Conservation (phyloP, 2,113 vertebrate genomes). For the Pycnonotus jocosus region DNA sequence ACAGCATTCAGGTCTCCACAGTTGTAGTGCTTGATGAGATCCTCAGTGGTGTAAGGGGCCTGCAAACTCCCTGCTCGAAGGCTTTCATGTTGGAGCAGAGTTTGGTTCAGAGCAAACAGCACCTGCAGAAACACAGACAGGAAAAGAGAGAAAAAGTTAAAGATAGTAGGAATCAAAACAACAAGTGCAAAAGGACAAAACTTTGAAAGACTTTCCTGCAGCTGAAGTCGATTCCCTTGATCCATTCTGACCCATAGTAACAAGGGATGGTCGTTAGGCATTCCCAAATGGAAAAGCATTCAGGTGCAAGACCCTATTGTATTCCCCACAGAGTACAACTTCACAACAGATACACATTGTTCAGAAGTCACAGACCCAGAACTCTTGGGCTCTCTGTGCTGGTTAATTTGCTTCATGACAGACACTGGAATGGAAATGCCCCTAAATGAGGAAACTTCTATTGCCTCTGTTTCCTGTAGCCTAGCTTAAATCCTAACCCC, state of each 20-base stretch:
- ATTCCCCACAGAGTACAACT: background rate
- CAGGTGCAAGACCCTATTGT: background rate
- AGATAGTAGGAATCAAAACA: background rate
- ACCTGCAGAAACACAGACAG: slow-evolving; percentile 67
- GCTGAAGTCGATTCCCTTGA: background rate
- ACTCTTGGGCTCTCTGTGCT: background rate
- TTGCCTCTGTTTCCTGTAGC: background rate
- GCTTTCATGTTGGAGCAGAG: slow-evolving; percentile 83
- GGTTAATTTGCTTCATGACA: background rate
- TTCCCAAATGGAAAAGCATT: background rate
- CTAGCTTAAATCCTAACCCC: background rate
- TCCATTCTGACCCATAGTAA: background rate
- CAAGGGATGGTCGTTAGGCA: background rate
- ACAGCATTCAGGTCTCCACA: slow-evolving; percentile 85
- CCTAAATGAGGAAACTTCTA: background rate
- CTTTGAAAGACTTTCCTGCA: background rate
- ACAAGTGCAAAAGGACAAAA: background rate
- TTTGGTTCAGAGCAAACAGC: slow-evolving; percentile 87
- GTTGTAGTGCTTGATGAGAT: slow-evolving; percentile 90
- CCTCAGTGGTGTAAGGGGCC: slow-evolving; percentile 82
- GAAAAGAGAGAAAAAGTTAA: background rate
- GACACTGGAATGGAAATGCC: background rate
- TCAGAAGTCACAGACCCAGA: background rate
- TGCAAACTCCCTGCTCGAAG: slow-evolving; percentile 83
- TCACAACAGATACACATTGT: background rate